Base-by-base conservation (phyloP, 1,140 invertebrate species). In the Anastrepha ludens region DNA sequence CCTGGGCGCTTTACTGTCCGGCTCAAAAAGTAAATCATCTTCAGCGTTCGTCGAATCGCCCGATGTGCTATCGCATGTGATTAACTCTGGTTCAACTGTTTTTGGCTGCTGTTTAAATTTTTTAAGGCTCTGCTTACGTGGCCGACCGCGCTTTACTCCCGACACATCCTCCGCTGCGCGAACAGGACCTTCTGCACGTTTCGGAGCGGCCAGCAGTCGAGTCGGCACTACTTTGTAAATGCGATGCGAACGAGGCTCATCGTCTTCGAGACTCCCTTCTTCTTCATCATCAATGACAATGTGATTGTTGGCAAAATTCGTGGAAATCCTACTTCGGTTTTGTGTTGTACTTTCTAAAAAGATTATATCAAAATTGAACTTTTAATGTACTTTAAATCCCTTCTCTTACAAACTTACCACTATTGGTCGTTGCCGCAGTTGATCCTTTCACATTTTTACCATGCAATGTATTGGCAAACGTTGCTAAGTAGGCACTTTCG, bases 401-500 rank as follows among this genome's bases (percentile, higher is more conserved):
- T 55, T 55, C 15, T 41, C 11, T 15, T 60, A n/a, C 3, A 17
- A 17, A 87, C 78, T 86, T 65, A 88, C 87, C 64, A 29, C 44
- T 88, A 59, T 17, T 65, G 13, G 41, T 44, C 0, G 60, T 78
- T 9, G 15, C 44, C 8, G 67, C 39, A 15, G 67, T 11, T n/a
- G 86, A 13, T 7, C 60, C 29, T 55, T 55, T 55, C 7, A 50
- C 47, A 55, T 81, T 81, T 81, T 87, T 87, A 0, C 47, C 81
- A 81, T 70, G 41, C 47, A 74, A 44, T 1, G 64, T 78, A n/a
- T 74, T 86, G 29, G 88, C 86, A 55, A 88, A 87, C 9, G 60
- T 78, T 78, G 85, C 59, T 41, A 88, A 78, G 62, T 85, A 88
- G 60, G 88, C 88, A 59, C 55, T 88, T 87, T 88, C 88, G 67